A percentile compares a stretch with the other conserved stretches of the same genome.
Evolutionary conservation across 1,140 invertebrate genomes (phyloP).

Genomic region (Orchestia grillus): DNA sequence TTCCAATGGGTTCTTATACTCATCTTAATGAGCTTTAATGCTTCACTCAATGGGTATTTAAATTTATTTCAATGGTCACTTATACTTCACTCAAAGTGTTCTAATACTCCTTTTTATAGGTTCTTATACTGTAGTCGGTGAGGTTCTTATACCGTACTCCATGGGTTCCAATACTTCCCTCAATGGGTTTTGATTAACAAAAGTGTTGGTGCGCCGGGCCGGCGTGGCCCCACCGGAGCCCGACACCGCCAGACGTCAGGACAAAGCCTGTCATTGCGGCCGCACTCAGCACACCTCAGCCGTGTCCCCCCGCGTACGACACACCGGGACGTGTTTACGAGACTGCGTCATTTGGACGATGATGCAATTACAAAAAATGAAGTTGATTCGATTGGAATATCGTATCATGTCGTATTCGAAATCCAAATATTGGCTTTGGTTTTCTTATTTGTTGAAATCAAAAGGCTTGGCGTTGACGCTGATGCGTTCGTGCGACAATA

Average conservation of each 20-base stretch:
- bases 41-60: background rate
- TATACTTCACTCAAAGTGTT: too few relatives aligned
- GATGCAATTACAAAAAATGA: background rate
- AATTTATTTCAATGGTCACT: background rate
- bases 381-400: background rate
- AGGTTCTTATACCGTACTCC: background rate
- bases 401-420: background rate
- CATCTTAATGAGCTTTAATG: background rate
- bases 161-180: background rate
- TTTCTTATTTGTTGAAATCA: background rate
- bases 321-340: background rate
- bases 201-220: background rate
- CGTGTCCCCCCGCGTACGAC: background rate
- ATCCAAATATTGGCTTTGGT: background rate
- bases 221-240: too few relatives aligned
- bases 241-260: background rate
- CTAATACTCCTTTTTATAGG: too few relatives aligned
- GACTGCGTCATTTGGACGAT: background rate
- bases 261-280: background rate
- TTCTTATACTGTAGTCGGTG: too few relatives aligned
- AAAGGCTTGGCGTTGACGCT: background rate
- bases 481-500: too few relatives aligned
- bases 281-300: background rate
- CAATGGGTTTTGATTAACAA: slow-evolving; percentile 17
- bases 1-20: background rate